phyloP scores from a whole-genome alignment of 2,113 vertebrate genomes.

The Plecotus auritus region DNA sequence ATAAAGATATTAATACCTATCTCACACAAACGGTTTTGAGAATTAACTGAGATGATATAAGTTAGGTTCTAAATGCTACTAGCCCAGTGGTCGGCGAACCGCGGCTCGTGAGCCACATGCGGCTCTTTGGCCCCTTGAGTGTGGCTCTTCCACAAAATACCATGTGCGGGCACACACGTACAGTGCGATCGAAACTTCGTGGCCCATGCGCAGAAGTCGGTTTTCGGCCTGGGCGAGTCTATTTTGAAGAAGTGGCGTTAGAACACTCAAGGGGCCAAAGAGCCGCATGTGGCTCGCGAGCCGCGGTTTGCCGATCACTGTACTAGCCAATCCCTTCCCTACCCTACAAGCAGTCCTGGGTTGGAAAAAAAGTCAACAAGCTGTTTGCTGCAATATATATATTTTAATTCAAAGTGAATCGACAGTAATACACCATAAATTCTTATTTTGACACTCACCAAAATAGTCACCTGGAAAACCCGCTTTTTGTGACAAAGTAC shows the following conservation, averaged over 20 bases:
- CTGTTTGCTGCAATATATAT: constrained; percentile 93
- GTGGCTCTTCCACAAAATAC: no score
- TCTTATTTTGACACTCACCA: constrained; percentile 99
- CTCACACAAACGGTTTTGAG: not conserved
- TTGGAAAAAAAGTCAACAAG: constrained; percentile 69
- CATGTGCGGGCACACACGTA: no score
- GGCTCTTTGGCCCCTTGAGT: no score
- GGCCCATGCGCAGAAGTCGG: no score
- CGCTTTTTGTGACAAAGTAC: constrained; percentile 99
- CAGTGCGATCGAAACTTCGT: no score
- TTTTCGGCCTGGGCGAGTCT: no score
- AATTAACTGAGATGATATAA: not conserved
- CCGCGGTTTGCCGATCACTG: no score
- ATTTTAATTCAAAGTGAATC: constrained; percentile 99
- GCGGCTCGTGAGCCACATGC: no score
- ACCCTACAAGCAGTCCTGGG: not conserved
- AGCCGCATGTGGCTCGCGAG: no score
- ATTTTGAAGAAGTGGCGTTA: no score
- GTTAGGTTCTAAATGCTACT: not conserved
- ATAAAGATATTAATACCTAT: not conserved
- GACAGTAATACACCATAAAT: constrained; percentile 99
- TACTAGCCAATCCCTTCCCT: not conserved
- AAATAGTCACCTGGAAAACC: constrained; percentile 99
- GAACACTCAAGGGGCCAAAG: no score
- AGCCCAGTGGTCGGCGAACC: no score